Conservation (phyloP, 2,797 vertebrate genomes). For the Sternarchorhynchus goeldii region DNA sequence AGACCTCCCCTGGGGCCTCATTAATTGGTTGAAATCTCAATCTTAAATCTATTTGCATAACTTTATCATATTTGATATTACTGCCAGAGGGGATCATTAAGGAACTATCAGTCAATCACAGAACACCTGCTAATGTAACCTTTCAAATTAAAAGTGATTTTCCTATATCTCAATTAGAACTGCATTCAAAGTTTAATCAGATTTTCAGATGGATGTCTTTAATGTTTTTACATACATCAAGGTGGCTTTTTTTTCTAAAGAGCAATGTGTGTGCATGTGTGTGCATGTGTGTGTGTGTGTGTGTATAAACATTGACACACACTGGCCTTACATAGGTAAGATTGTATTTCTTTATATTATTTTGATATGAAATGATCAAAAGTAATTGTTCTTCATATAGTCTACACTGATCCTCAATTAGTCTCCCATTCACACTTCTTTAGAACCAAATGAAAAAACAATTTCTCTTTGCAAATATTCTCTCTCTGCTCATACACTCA, state of each 20-base stretch:
- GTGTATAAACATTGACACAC: too few relatives aligned
- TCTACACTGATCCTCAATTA: too few relatives aligned
- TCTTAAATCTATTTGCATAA: conserved; percentile 60
- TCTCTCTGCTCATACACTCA: too few relatives aligned
- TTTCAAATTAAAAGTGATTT: conserved; percentile 53
- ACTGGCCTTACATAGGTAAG: too few relatives aligned
- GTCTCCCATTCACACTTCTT: too few relatives aligned
- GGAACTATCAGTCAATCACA: conserved; percentile 55
- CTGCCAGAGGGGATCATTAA: conserved; percentile 59
- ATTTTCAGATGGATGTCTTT: conserved; percentile 32
- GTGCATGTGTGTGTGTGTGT: too few relatives aligned
- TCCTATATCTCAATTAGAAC: conserved; percentile 56
- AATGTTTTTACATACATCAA: conserved; percentile 1
- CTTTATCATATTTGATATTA: conserved; percentile 57
- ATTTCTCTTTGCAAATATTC: too few relatives aligned
- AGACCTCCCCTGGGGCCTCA: conserved; percentile 52
- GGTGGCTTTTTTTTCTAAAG: neutral
- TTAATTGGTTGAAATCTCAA: conserved; percentile 63
- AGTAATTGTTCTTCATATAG: too few relatives aligned
- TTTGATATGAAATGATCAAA: too few relatives aligned
- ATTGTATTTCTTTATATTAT: too few relatives aligned
- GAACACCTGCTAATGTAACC: conserved; percentile 51
- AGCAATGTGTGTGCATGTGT: neutral
- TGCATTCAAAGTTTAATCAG: conserved; percentile 49
- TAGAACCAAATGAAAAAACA: too few relatives aligned